These are phyloP conservation scores for Griposia aprilina DNA, from an alignment of 2,888 invertebrate species.

Conservation along the genomic window DNA sequence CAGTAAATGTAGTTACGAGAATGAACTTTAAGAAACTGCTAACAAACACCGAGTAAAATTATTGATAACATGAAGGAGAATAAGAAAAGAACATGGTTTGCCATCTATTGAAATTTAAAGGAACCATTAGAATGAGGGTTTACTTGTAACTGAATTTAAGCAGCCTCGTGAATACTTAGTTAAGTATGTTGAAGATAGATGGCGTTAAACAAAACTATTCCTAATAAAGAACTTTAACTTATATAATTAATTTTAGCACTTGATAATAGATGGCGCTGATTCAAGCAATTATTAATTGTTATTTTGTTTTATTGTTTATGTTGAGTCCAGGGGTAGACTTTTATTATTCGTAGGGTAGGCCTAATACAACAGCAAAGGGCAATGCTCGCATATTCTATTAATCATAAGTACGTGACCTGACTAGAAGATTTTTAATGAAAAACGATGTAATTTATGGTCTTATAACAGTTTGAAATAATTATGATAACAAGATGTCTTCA, in stretches of 20 bases:
- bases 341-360: too few relatives aligned
- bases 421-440: conserved; percentile 31
- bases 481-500: neutral
- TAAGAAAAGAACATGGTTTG: neutral
- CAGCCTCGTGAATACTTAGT: neutral
- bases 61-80: too few relatives aligned
- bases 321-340: neutral
- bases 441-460: conserved; percentile 22
- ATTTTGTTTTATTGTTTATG: neutral
- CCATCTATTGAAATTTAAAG: conserved; percentile 7
- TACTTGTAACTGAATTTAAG: too few relatives aligned
- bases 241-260: accelerated
- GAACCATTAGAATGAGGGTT: neutral
- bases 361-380: conserved; percentile 12
- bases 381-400: conserved; percentile 14
- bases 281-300: neutral
- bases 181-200: neutral
- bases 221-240: neutral
- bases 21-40: too few relatives aligned
- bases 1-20: too few relatives aligned
- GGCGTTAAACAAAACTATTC: conserved; percentile 11
- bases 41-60: too few relatives aligned
- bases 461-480: conserved; percentile 9
- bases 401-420: conserved; percentile 35
- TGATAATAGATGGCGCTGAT: conserved; percentile 22